Evolutionary conservation across 2,888 invertebrate species (phyloP).

Genomic region (Caenorhabditis becei): DNA sequence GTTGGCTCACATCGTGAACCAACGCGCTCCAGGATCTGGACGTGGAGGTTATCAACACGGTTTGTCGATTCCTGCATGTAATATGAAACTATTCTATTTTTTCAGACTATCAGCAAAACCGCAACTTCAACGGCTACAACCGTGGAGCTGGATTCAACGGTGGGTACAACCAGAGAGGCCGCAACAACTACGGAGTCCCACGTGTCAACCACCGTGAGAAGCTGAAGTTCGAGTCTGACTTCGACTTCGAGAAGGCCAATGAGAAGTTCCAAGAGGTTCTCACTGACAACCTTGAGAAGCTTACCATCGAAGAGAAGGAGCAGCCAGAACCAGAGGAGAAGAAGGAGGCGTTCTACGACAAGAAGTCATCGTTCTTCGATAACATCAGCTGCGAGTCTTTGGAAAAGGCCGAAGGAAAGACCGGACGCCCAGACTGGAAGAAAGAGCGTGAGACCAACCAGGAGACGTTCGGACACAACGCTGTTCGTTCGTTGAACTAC

Average conservation of each 20-base stretch:
- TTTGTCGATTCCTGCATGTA: background rate
- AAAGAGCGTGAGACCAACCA: slow-evolving; percentile 81
- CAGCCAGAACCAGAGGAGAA: slow-evolving; percentile 57
- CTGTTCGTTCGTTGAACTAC: slow-evolving; percentile 75
- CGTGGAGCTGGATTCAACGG: slow-evolving; percentile 61
- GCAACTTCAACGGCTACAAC: slow-evolving; percentile 52
- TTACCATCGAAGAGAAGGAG: slow-evolving; percentile 61
- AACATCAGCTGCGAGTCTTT: slow-evolving; percentile 96
- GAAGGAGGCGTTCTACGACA: slow-evolving; percentile 89
- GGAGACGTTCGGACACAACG: slow-evolving; percentile 80
- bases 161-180: slow-evolving; percentile 59
- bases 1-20: slow-evolving; percentile 44
- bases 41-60: slow-evolving; percentile 59
- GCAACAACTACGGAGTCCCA: slow-evolving; percentile 65
- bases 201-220: slow-evolving; percentile 72
- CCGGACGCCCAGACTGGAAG: slow-evolving; percentile 79
- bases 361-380: slow-evolving; percentile 98
- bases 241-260: slow-evolving; percentile 98
- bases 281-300: slow-evolving; percentile 66
- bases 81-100: background rate
- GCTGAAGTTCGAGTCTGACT: slow-evolving; percentile 85
- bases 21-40: slow-evolving; percentile 62
- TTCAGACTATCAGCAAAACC: slow-evolving; percentile 46
- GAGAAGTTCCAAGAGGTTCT: slow-evolving; percentile 90
- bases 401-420: slow-evolving; percentile 79